phyloP scores from a whole-genome alignment of 2,113 vertebrate genomes.

The Malaclemys terrapin region DNA sequence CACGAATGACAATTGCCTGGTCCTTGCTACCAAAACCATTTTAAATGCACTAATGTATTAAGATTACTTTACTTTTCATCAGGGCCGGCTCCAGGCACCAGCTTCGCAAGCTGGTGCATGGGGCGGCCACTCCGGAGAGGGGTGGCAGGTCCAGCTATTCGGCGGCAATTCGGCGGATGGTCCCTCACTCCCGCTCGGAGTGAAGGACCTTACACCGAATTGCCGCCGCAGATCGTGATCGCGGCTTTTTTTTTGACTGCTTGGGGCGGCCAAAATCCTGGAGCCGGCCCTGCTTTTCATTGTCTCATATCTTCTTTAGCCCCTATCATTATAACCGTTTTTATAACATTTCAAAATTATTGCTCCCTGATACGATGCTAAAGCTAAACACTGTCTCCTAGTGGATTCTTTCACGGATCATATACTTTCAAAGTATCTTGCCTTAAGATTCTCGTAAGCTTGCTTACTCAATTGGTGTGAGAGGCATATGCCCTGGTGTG shows the following conservation, averaged over 20 bases:
- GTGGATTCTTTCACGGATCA: background rate
- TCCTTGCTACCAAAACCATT: background rate
- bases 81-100: too few relatives aligned
- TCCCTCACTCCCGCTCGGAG: too few relatives aligned
- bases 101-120: too few relatives aligned
- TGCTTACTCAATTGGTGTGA: background rate
- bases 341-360: background rate
- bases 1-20: background rate
- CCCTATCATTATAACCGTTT: background rate
- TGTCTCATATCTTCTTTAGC: background rate
- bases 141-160: too few relatives aligned
- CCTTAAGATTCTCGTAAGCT: slow-evolving; percentile 12
- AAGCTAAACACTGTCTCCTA: background rate
- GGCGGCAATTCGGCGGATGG: too few relatives aligned
- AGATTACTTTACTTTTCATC: background rate
- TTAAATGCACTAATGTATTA: background rate
- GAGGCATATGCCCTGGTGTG: background rate
- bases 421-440: background rate
- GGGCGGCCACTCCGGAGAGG: too few relatives aligned
- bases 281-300: background rate
- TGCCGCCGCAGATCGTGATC: too few relatives aligned
- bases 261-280: too few relatives aligned
- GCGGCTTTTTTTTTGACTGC: too few relatives aligned
- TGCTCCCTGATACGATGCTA: background rate
- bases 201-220: too few relatives aligned